Percentiles rank a stretch among this genome's conserved stretches.
Evolutionary conservation across 2,888 invertebrate species (phyloP).

Genomic region (Cephalotes varians): DNA sequence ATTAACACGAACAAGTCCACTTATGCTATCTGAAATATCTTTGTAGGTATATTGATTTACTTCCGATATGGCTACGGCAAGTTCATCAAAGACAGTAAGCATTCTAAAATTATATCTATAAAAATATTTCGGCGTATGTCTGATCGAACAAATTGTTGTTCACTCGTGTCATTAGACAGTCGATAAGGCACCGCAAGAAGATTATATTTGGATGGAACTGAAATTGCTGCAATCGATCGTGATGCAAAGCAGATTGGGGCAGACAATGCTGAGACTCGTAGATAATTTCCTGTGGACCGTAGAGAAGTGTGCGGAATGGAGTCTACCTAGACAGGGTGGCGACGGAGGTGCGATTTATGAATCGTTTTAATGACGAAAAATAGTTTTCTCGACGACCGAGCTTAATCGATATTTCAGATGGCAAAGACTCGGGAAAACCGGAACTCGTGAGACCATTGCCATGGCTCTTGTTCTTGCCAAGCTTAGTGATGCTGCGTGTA

Average conservation of each 20-base stretch:
- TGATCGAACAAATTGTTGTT: background rate
- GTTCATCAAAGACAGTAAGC: constrained; percentile 11
- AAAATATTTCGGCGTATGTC: background rate
- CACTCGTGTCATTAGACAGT: constrained; percentile 14
- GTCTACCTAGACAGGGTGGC: constrained; percentile 85
- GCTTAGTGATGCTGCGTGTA: constrained; percentile 86
- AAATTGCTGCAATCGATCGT: constrained; percentile 66
- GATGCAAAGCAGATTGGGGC: constrained; percentile 84
- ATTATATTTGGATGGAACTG: background rate
- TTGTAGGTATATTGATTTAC: background rate
- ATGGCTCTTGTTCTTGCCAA: constrained; percentile 87
- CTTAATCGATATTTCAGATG: constrained; percentile 83
- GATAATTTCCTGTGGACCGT: constrained; percentile 87
- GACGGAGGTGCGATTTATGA: constrained; percentile 41
- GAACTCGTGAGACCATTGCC: constrained; percentile 88
- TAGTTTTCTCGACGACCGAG: background rate
- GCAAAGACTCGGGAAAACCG: constrained; percentile 83
- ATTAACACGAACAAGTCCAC: background rate
- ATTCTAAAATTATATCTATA: background rate
- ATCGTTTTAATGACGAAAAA: background rate
- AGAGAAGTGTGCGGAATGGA: constrained; percentile 88
- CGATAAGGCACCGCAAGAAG: background rate
- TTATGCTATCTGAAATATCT: background rate
- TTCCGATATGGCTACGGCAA: background rate
- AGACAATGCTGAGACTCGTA: constrained; percentile 85